Evolutionary conservation across 2,888 invertebrate species (phyloP), one percentile per base, ranked within the genome.

Genomic region (Chouioia cunea): DNA sequence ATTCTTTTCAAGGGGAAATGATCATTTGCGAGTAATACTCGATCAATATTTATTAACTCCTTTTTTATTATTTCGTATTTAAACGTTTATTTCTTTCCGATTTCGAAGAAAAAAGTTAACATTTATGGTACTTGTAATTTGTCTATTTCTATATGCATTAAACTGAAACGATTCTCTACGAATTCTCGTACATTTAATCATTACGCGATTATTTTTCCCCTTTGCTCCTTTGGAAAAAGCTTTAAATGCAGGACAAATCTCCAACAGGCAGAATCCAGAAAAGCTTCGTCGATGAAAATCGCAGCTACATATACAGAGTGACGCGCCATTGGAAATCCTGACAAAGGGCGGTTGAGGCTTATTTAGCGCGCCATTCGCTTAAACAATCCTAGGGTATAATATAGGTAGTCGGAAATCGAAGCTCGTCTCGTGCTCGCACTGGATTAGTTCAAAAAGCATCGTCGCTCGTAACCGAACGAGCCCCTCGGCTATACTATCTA

Each of bases 301-400:
- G 36, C 36, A 36, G 12, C 12, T 36, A 36, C 36, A 6, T 36
- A 36, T 36, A 36, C 58, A 48, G 22, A 22, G 10, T 6, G 50
- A 16, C 23, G 18, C 16, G 43, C 22, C 6, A 20, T 20, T 44
- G 43, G 20, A n/a, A 43, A 50, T 50, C 60, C 65, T 65, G 66
- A 62, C 70, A 62, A 66, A 63, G 70, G 62, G 52, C 56, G 57
- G 65, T 53, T 52, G 52, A 58, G 53, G 73, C 65, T 73, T 73
- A 73, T 73, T 66, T 63, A 70, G 69, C 73, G 73, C 58, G 70
- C 63, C 69, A 43, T 66, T 73, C 69, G 69, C 65, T 73, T 65
- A 65, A 73, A 73, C 73, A 69, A 70, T 73, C 73, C 73, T 70
- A 68, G n/a, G n/a, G n/a, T n/a, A n/a, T n/a, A n/a, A n/a, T n/a